phyloP scores from a whole-genome alignment of 1,140 invertebrate genomes.

The Papilio glaucus region DNA sequence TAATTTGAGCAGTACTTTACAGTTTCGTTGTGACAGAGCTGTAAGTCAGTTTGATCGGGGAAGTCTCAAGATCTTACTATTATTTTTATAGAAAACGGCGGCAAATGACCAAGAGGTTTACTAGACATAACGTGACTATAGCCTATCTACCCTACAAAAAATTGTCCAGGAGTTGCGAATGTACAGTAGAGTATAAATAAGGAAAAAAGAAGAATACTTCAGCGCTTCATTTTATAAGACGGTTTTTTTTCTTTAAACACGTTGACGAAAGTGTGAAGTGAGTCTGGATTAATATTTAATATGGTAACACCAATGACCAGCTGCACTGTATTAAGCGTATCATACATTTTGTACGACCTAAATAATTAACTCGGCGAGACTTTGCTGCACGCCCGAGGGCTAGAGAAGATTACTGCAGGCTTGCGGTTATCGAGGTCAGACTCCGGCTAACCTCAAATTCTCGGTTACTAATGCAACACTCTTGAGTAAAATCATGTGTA shows the following conservation, averaged over 20 bases:
- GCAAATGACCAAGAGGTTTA: too few species aligned
- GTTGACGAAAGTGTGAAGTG: neutral
- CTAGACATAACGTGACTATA: too few species aligned
- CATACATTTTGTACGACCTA: neutral
- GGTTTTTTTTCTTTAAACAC: neutral
- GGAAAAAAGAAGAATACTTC: too few species aligned
- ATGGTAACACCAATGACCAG: neutral
- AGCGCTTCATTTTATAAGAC: neutral
- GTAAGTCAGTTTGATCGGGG: too few species aligned
- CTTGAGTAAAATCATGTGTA: neutral
- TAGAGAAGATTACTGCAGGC: conserved; percentile 4
- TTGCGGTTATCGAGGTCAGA: conserved; percentile 12
- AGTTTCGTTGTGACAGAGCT: too few species aligned
- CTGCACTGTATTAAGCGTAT: neutral
- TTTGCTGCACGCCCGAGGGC: neutral
- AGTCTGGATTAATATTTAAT: neutral
- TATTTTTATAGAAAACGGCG: too few species aligned
- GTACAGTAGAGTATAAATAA: too few species aligned
- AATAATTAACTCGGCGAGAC: conserved; percentile 3
- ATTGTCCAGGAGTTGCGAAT: too few species aligned
- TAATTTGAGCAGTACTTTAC: neutral
- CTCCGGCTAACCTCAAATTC: neutral
- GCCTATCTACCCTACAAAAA: too few species aligned
- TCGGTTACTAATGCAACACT: conserved; percentile 2
- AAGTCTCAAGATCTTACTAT: too few species aligned